These are phyloP conservation scores for Furcifer pardalis DNA, from an alignment of 2,797 vertebrate genomes.

Conservation along the genomic window DNA sequence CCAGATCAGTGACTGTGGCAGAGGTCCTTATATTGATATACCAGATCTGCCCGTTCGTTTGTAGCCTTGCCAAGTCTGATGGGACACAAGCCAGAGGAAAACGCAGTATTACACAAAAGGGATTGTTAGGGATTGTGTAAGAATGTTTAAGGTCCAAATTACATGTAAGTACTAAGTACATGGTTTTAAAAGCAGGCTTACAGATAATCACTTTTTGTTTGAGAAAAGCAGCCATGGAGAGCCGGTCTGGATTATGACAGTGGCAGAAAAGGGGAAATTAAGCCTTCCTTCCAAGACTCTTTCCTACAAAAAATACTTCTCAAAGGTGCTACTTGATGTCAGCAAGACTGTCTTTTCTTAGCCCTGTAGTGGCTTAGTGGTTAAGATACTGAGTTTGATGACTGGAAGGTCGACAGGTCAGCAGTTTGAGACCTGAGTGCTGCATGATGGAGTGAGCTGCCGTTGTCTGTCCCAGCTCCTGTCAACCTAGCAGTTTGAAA, in stretches of 20 bases:
- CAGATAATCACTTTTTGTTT: not conserved
- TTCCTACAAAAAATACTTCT: too few species aligned
- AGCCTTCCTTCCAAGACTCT: not conserved
- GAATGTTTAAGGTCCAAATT: not conserved
- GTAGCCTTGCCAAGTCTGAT: not conserved
- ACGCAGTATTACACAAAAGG: too few species aligned
- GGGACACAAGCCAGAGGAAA: not conserved
- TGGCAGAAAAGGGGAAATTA: not conserved
- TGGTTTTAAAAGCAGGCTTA: not conserved
- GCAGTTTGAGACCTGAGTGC: too few species aligned
- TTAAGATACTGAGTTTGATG: too few species aligned
- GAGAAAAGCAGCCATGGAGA: not conserved
- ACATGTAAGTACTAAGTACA: too few species aligned
- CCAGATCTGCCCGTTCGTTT: too few species aligned
- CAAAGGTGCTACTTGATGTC: not conserved
- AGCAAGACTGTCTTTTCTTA: too few species aligned
- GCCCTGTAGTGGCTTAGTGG: too few species aligned
- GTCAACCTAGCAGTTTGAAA: too few species aligned
- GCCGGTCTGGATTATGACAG: not conserved
- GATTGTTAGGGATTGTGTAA: not conserved
- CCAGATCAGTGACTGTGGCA: slow-evolving; percentile 46
- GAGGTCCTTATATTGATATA: not conserved
- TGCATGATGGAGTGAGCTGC: too few species aligned
- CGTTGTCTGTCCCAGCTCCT: too few species aligned
- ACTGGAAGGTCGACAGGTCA: too few species aligned